Evolutionary conservation across 2,113 vertebrate species (phyloP).

Genomic region (Puma concolor): DNA sequence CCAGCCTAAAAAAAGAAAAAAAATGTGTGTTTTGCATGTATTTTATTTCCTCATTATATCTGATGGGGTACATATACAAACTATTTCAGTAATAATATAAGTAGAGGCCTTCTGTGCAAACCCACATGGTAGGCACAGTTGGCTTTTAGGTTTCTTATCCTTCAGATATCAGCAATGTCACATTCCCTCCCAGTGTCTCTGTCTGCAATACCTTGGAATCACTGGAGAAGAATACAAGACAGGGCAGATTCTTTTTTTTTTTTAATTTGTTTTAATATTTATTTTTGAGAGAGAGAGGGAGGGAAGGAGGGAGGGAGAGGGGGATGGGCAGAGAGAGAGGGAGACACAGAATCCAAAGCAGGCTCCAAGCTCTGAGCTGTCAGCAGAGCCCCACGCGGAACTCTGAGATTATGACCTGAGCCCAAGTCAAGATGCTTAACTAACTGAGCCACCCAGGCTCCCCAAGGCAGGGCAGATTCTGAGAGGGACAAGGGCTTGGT

Average conservation of each 20-base stretch:
- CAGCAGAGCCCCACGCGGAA: too few relatives aligned
- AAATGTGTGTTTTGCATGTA: background rate
- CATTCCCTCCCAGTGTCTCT: background rate
- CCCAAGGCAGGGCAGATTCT: background rate
- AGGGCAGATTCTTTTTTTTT: background rate
- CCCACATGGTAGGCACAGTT: background rate
- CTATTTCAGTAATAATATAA: background rate
- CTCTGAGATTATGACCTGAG: too few relatives aligned
- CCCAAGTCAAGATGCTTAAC: too few relatives aligned
- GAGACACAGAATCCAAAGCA: too few relatives aligned
- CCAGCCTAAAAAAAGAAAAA: background rate
- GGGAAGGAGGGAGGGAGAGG: too few relatives aligned
- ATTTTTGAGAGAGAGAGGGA: too few relatives aligned
- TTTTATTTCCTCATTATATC: background rate
- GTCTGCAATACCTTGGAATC: background rate
- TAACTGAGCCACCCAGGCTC: too few relatives aligned
- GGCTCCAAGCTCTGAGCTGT: too few relatives aligned
- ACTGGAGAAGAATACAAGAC: background rate
- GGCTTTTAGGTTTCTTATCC: background rate
- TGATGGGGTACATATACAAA: background rate
- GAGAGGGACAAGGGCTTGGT: background rate
- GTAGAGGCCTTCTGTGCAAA: background rate
- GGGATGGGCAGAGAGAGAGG: too few relatives aligned
- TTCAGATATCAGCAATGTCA: background rate
- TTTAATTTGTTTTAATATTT: too few relatives aligned